These are phyloP conservation scores for Crioceris asparagi DNA, from an alignment of 2,888 invertebrate genomes.

Conservation along the genomic window DNA sequence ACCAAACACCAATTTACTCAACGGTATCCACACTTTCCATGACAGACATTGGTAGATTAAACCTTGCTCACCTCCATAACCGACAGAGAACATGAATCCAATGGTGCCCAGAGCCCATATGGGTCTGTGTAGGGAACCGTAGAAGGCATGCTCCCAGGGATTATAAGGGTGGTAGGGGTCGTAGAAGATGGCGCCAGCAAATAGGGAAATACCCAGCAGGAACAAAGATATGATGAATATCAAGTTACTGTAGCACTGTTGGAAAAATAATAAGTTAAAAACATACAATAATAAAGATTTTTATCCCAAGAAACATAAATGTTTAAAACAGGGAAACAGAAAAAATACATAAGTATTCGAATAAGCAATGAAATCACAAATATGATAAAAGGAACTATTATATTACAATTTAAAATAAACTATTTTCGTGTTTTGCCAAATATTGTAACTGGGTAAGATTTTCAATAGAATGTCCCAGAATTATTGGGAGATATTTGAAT, in stretches of 20 bases:
- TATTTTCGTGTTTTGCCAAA: no score
- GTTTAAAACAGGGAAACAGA: no score
- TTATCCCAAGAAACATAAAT: not conserved
- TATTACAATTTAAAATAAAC: no score
- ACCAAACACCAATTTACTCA: conserved; percentile 46
- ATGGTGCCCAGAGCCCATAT: conserved; percentile 44
- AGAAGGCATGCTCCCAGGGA: conserved; percentile 43
- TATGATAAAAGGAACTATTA: no score
- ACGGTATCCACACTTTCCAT: conserved; percentile 48
- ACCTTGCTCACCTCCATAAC: conserved; percentile 39
- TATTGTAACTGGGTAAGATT: no score
- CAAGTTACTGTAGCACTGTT: conserved; percentile 1
- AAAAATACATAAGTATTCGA: no score
- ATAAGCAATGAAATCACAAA: no score
- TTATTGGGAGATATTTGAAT: no score
- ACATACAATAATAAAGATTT: not conserved
- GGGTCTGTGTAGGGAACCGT: conserved; percentile 46
- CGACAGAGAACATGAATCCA: conserved; percentile 41
- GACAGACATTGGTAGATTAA: conserved; percentile 37
- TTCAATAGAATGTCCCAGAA: no score
- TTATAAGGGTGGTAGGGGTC: conserved; percentile 41
- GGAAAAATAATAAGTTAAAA: not conserved
- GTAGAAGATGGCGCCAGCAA: conserved; percentile 41
- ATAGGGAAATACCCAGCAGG: conserved; percentile 40
- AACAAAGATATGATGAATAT: conserved; percentile 29